Conservation (phyloP, 2,888 invertebrate genomes). For the Oxycera nigricornis region DNA sequence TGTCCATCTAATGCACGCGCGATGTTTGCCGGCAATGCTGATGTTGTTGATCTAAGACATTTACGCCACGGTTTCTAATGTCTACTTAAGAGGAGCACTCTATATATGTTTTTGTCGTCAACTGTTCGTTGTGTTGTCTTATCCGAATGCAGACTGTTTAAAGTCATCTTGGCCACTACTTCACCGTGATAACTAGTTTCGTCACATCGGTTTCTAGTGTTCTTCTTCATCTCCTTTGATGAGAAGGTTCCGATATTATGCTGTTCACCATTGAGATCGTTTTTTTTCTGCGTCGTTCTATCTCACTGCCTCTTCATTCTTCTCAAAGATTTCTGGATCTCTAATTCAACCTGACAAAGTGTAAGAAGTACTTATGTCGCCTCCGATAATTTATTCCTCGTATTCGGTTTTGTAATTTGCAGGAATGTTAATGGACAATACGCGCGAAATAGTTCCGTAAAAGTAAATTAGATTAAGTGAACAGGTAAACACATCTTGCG, state of each 20-base stretch:
- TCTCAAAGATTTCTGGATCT: not conserved
- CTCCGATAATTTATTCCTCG: slow-evolving; percentile 6
- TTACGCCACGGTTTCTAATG: slow-evolving; percentile 31
- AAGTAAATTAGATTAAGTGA: slow-evolving; percentile 38
- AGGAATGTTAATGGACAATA: slow-evolving; percentile 36
- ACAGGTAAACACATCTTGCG: not conserved
- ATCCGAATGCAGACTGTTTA: not conserved
- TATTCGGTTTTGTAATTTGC: slow-evolving; percentile 39
- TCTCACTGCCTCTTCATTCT: not conserved
- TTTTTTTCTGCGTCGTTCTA: not conserved
- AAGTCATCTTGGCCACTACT: not conserved
- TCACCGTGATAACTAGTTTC: slow-evolving; percentile 14
- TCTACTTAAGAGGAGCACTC: slow-evolving; percentile 24
- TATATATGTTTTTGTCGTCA: not conserved
- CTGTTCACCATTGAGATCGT: not conserved
- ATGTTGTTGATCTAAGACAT: slow-evolving; percentile 32
- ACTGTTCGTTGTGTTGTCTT: not conserved
- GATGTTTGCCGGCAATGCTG: slow-evolving; percentile 3
- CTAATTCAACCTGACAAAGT: not conserved
- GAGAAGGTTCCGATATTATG: not conserved
- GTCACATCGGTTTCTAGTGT: not conserved
- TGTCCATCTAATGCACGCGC: slow-evolving; percentile 34
- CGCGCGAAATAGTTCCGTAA: slow-evolving; percentile 11
- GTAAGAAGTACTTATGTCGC: not conserved
- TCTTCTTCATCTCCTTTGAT: not conserved